A percentile compares a stretch with the other conserved stretches of the same genome.
Evolutionary conservation across 2,113 vertebrate genomes (phyloP).

Genomic region (Zosterops borbonicus): DNA sequence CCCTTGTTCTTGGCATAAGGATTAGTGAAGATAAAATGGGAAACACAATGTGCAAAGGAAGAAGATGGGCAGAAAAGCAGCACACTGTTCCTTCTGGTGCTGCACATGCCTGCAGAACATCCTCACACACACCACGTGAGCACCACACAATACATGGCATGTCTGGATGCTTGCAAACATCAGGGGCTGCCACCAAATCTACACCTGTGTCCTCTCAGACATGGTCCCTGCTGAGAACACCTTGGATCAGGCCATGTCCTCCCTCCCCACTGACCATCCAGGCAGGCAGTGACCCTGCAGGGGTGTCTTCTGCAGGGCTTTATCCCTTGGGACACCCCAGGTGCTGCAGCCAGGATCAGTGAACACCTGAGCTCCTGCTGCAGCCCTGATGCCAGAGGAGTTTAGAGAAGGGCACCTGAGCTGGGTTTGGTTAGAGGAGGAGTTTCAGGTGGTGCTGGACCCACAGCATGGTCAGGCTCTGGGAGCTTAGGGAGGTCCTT

Average conservation of each 20-base stretch:
- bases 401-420: neutral
- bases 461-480: neutral
- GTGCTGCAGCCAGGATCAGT: neutral
- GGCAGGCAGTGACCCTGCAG: neutral
- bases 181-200: neutral
- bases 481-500: neutral
- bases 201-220: neutral
- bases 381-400: neutral
- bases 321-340: neutral
- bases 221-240: neutral
- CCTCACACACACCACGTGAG: rapidly evolving
- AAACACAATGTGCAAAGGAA: neutral
- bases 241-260: rapidly evolving
- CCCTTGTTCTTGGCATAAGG: neutral
- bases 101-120: neutral
- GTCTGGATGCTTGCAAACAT: neutral
- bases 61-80: neutral
- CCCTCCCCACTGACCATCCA: neutral
- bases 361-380: neutral
- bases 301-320: neutral
- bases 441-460: neutral
- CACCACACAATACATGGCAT: neutral
- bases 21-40: neutral
- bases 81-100: neutral
- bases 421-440: neutral